Evolutionary conservation across 2,113 vertebrate genomes (phyloP).

Genomic region (Bubo scandiacus): DNA sequence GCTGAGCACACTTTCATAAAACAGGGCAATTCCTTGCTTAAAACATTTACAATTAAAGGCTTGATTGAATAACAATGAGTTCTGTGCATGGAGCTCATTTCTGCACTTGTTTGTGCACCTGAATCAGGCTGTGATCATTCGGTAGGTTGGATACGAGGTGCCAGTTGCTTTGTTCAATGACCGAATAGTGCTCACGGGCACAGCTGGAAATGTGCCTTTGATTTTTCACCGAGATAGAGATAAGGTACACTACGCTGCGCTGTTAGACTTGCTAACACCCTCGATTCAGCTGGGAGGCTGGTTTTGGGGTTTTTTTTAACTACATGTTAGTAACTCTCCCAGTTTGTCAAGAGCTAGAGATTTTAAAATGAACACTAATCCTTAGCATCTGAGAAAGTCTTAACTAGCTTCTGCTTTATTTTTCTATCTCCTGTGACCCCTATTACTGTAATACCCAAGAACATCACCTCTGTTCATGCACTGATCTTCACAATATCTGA

Average conservation of each 20-base stretch:
- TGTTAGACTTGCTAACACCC: conserved; percentile 9
- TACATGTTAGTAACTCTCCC: neutral
- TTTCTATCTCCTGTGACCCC: neutral
- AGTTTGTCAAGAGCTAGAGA: conserved; percentile 35
- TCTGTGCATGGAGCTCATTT: conserved; percentile 32
- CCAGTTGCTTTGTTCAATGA: conserved; percentile 44
- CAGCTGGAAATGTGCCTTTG: conserved; percentile 57
- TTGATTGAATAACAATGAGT: conserved; percentile 53
- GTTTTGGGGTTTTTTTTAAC: neutral
- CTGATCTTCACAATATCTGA: neutral
- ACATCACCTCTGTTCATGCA: neutral
- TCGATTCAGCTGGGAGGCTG: neutral
- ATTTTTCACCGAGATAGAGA: conserved; percentile 51
- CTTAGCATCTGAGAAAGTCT: conserved; percentile 30
- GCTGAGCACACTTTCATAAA: conserved; percentile 62
- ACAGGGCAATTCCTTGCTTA: conserved; percentile 46
- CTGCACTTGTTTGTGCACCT: conserved; percentile 59
- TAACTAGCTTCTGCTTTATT: conserved; percentile 29
- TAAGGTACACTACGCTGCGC: neutral
- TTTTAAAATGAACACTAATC: conserved; percentile 28
- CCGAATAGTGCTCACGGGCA: conserved; percentile 26
- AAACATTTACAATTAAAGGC: conserved; percentile 64
- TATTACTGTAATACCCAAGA: neutral
- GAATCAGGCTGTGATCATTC: conserved; percentile 33
- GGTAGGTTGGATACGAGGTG: conserved; percentile 30